Conservation (phyloP, 2,888 invertebrate species). For the Zhuqinia jingwanae region DNA sequence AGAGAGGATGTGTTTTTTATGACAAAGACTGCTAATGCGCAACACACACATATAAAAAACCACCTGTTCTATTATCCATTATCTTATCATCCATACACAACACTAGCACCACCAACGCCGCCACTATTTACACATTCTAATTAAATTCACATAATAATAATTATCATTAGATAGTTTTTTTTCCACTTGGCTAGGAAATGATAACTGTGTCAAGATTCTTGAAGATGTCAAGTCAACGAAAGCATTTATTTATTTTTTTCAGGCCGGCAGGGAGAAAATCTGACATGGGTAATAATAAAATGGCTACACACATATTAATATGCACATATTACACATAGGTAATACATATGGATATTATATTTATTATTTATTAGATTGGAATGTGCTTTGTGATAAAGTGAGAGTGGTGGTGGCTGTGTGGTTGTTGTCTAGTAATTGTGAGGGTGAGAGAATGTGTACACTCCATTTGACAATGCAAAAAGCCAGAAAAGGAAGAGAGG, state of each 20-base stretch:
- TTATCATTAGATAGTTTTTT: not conserved
- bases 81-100: too few relatives aligned
- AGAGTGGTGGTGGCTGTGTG: constrained; percentile 48
- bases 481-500: constrained; percentile 61
- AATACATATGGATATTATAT: not conserved
- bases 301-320: too few relatives aligned
- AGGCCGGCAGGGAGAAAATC: not conserved
- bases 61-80: constrained; percentile 1
- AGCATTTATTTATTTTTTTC: constrained; percentile 8
- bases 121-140: constrained; percentile 15
- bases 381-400: constrained; percentile 50
- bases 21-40: too few relatives aligned
- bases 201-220: constrained; percentile 50
- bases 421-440: too few relatives aligned
- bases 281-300: too few relatives aligned
- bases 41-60: too few relatives aligned
- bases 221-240: constrained; percentile 33
- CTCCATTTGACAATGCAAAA: constrained; percentile 44
- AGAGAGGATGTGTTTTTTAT: not conserved
- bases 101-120: too few relatives aligned
- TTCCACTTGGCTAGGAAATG: constrained; percentile 18
- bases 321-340: too few relatives aligned
- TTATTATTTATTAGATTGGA: constrained; percentile 5
- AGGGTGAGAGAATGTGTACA: constrained; percentile 32
- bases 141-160: constrained; percentile 14